These are phyloP conservation scores for Nasonovia ribisnigri DNA, from an alignment of 2,888 invertebrate genomes.

Conservation along the genomic window DNA sequence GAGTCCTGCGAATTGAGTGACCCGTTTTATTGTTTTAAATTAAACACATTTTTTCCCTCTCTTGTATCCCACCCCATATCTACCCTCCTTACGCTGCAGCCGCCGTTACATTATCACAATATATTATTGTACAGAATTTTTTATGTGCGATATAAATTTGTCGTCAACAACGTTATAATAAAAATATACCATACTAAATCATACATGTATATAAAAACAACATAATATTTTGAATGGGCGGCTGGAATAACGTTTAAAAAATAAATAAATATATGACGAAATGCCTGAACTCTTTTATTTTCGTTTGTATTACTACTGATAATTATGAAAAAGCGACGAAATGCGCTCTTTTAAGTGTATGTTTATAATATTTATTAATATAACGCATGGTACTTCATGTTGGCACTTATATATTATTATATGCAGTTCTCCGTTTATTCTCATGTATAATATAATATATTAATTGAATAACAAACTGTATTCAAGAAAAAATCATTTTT, in stretches of 20 bases:
- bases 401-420: neutral
- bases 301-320: neutral
- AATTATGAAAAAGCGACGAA: neutral
- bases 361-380: neutral
- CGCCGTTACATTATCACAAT: neutral
- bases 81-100: neutral
- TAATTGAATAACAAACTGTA: neutral
- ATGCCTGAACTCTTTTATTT: neutral
- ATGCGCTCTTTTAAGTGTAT: neutral
- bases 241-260: slow-evolving; percentile 6
- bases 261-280: neutral
- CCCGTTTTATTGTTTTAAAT: slow-evolving; percentile 53
- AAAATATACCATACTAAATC: slow-evolving; percentile 11
- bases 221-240: neutral
- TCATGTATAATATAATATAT: neutral
- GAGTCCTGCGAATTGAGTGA: slow-evolving; percentile 23
- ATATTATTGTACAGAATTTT: slow-evolving; percentile 4
- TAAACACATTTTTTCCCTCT: slow-evolving; percentile 17
- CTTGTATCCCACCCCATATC: neutral
- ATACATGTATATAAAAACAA: neutral
- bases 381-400: neutral
- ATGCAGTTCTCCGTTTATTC: neutral
- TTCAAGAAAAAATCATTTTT: neutral
- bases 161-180: neutral
- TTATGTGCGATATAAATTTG: neutral